Conservation (phyloP, 2,888 invertebrate species). For the Amblyjoppa proteus region DNA sequence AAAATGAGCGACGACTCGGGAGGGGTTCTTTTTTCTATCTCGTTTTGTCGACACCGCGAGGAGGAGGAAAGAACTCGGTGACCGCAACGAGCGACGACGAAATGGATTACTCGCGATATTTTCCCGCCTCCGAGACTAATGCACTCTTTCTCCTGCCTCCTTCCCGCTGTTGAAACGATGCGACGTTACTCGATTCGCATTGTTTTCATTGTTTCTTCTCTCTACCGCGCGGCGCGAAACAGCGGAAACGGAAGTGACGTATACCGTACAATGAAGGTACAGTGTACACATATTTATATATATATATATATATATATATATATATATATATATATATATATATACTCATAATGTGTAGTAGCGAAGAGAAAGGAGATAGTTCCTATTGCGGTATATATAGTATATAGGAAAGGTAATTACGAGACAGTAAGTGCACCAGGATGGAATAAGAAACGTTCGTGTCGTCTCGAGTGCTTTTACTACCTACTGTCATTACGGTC, state of each 20-base stretch:
- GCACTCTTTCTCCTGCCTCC: constrained; percentile 37
- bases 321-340: neutral
- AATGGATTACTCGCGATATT: constrained; percentile 64
- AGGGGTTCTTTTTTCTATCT: constrained; percentile 22
- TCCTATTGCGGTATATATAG: constrained; percentile 32
- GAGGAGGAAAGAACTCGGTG: constrained; percentile 18
- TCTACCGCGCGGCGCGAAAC: constrained; percentile 34
- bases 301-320: constrained; percentile 5
- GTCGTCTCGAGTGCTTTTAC: constrained; percentile 27
- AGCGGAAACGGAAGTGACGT: constrained; percentile 63
- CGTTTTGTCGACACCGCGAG: neutral
- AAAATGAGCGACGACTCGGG: constrained; percentile 54
- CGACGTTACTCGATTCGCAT: constrained; percentile 51
- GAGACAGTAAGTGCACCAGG: constrained; percentile 46
- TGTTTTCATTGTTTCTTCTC: constrained; percentile 56
- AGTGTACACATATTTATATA: neutral
- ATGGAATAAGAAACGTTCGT: constrained; percentile 35
- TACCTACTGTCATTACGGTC: constrained; percentile 17
- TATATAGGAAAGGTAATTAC: constrained; percentile 57
- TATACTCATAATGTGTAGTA: neutral
- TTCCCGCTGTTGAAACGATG: constrained; percentile 33
- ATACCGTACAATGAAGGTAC: constrained; percentile 21
- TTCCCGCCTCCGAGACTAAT: constrained; percentile 57
- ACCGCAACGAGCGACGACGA: constrained; percentile 49
- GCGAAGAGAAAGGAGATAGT: constrained; percentile 44